phyloP scores from a whole-genome alignment of 2,113 vertebrate genomes.

The Talpa occidentalis region DNA sequence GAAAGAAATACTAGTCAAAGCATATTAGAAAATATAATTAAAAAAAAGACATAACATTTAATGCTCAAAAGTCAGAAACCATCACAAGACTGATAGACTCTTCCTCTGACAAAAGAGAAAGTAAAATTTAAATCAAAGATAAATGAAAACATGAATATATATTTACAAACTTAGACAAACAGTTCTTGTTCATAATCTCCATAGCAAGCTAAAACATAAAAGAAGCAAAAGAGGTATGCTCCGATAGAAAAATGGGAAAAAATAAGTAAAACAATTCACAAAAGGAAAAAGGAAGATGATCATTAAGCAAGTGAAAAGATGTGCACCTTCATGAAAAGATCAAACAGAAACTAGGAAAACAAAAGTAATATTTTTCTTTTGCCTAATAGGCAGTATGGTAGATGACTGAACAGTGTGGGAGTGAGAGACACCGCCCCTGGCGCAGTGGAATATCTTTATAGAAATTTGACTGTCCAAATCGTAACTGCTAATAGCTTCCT shows the following conservation, averaged over 20 bases:
- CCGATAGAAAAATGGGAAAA: not conserved
- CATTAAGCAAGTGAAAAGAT: not conserved
- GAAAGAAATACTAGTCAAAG: not conserved
- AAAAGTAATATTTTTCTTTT: not conserved
- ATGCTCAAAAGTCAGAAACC: not conserved
- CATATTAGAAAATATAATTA: not conserved
- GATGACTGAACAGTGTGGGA: too few relatives aligned
- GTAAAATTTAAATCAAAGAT: not conserved
- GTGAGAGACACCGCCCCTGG: too few relatives aligned
- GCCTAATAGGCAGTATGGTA: not conserved
- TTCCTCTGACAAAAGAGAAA: not conserved
- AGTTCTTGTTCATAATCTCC: not conserved
- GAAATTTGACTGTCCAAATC: too few relatives aligned
- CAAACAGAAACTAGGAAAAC: not conserved
- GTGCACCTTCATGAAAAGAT: not conserved
- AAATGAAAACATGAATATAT: not conserved
- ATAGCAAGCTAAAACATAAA: not conserved
- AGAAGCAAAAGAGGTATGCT: not conserved
- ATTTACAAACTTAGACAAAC: not conserved
- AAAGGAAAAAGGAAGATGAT: not conserved
- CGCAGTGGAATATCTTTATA: too few relatives aligned
- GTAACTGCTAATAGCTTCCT: not conserved
- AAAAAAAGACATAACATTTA: constrained; percentile 14
- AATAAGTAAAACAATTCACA: not conserved
- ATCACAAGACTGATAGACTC: not conserved